Evolutionary conservation across 2,797 vertebrate species (phyloP).

Genomic region (Falco cherrug): DNA sequence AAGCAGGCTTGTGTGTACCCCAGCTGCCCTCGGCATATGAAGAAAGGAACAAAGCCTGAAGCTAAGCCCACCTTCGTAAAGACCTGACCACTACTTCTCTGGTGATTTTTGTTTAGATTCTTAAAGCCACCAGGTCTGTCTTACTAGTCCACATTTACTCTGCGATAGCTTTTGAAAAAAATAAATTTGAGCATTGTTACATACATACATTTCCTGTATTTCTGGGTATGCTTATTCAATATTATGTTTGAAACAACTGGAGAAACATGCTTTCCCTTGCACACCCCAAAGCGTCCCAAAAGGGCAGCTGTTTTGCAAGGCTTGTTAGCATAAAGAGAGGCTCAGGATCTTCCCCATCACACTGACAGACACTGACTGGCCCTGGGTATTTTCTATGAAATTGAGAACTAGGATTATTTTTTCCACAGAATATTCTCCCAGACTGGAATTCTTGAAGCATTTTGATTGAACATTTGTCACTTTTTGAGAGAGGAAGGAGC

Average conservation of each 20-base stretch:
- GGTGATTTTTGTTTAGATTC: not conserved
- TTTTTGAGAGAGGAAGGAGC: not conserved
- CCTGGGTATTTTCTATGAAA: not conserved
- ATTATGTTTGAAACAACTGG: not conserved
- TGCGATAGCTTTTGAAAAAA: not conserved
- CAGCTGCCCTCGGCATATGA: not conserved
- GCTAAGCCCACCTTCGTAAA: not conserved
- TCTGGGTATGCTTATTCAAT: not conserved
- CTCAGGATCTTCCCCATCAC: not conserved
- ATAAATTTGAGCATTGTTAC: not conserved
- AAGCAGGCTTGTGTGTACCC: not conserved
- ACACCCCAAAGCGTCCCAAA: not conserved
- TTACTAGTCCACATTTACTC: not conserved
- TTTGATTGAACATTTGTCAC: not conserved
- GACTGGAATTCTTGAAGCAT: not conserved
- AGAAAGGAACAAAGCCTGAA: not conserved
- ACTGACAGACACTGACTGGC: not conserved
- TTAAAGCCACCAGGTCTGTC: not conserved
- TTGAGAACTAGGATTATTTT: not conserved
- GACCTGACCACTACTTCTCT: not conserved
- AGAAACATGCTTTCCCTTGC: not conserved
- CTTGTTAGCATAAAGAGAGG: not conserved
- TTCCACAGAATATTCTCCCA: not conserved
- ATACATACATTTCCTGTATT: rapidly evolving
- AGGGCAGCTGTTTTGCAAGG: not conserved